Base-by-base conservation (phyloP, 2,797 vertebrate species). In the Pangasius krempfi region DNA sequence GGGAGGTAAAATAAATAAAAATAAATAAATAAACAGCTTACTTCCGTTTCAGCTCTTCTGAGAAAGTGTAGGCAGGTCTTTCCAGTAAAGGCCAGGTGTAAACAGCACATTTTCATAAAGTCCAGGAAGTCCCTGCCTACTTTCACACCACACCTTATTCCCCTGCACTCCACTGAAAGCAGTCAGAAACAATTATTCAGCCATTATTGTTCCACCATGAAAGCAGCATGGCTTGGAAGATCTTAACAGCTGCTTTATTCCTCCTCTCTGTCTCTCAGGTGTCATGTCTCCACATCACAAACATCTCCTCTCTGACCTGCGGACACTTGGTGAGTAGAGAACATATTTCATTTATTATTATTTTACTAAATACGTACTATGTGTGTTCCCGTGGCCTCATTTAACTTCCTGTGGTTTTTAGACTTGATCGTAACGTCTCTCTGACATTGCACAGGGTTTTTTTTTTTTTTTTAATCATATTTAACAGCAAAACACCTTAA, bases 281-380 rank as follows among this genome's bases (percentile, higher is more conserved):
- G 5, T 72, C 91, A 13, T 2, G 88, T 52, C 58, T 94, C 2
- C 8, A 22, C 14, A 18, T 94, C 13, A 62, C 92, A 27, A 52
- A 90, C 12, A 40, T 68, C n/a, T 89, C 92, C 1, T 86, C 85
- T 0, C 66, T 91, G 47, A 93, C 33, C 89, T 96, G 96, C 85
- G 18, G 92, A 0, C 86, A 81, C 78, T 85, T 93, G 94, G 95
- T 96, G 88, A 93, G 89, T 60, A 30, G 8, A 18, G 30, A 14
- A 13, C 5, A 60, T 1, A 9, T 0, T 54, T 5, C 40, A 44
- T 6, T 5, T 44, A 44, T 44, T 44, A 44, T 44, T 44, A 44
- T 80, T 33, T 33, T 14, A 44, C 20, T 56, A 22, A 80, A 10
- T 30, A 79, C 52, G 22, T 1, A 79, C 52, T 33, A 12, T 33